Percentiles rank a stretch among this genome's conserved stretches.
These are phyloP conservation scores for Parazoanthus darwini DNA, from an alignment of 92 coral and sea anemone species.

Conservation along the genomic window DNA sequence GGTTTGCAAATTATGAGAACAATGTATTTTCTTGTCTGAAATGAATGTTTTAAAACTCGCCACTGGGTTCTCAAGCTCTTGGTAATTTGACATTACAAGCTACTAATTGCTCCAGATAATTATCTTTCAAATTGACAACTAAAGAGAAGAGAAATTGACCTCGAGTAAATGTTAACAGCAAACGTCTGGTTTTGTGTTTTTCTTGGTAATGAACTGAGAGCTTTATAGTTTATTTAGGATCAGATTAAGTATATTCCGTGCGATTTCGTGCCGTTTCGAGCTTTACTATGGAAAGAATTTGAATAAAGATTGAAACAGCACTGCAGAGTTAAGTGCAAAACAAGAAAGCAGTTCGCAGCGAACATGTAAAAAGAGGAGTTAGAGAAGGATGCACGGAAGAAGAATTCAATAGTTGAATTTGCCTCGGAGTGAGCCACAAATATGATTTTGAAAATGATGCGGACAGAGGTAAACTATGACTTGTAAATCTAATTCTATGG, in stretches of 20 bases:
- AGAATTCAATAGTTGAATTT: background rate
- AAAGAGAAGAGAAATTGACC: slow-evolving; percentile 2
- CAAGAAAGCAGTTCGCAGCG: background rate
- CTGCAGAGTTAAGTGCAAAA: background rate
- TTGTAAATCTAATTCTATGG: background rate
- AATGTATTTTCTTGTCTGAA: no score
- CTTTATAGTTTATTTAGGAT: slow-evolving; percentile 4
- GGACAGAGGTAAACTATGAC: background rate
- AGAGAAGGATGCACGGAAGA: background rate
- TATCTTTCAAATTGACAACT: slow-evolving; percentile 11
- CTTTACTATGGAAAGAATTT: slow-evolving; percentile 17
- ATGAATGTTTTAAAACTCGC: no score
- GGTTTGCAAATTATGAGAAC: background rate
- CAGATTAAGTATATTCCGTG: background rate
- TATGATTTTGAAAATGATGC: background rate
- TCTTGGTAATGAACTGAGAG: slow-evolving; percentile 9
- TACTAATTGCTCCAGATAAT: background rate
- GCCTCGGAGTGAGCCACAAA: background rate
- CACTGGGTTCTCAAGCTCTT: background rate
- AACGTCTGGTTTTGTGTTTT: slow-evolving; percentile 17
- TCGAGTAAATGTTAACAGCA: background rate
- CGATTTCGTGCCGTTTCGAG: background rate
- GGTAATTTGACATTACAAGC: background rate
- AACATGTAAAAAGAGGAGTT: background rate
- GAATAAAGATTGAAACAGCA: background rate